Evolutionary conservation across 2,797 vertebrate genomes (phyloP), one percentile per base, ranked within the genome.

Genomic region (Anas bahamensis): DNA sequence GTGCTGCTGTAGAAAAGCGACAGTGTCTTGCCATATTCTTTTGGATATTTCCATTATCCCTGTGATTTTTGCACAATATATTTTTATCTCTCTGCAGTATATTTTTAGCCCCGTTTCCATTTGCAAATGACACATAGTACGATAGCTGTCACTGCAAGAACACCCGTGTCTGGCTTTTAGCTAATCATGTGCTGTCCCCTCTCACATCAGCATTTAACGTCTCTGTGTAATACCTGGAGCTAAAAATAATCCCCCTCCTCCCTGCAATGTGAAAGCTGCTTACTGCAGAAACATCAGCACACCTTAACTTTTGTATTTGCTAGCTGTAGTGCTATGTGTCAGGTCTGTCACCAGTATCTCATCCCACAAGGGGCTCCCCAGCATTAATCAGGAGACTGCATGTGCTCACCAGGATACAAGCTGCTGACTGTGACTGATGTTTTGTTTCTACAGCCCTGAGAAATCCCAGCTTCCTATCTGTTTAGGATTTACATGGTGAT

Each of bases 391-490:
- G 82, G 61, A 68, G 31, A 11, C 15, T 17, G 59, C 46, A 11
- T 9, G 2, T 2, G 1, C 3, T 46, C n/a, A 10, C 21, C 55
- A 26, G 13, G 39, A 12, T 0, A 13, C 3, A 9, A 2, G 0
- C 52, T 70, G 17, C 50, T 63, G 72, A n/a, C 24, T 53, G 70
- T 29, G 37, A 52, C 13, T 37, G n/a, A 26, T 26, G 44, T 9
- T 56, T 86, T 26, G 16, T 17, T 41, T 24, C 24, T 28, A 48
- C 11, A 35, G 24, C 46, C 9, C 46, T 52, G 17, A 37, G n/a
- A 33, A 26, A 33, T 19, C 12, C 6, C 19, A 48, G 24, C 28
- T 69, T 37, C 46, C 33, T 50, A 18, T 26, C 9, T 37, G 46
- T 35, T 50, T 69, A 13, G 33, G 46, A 23, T 18, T 69, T 18